Base-by-base conservation (phyloP, 2,888 invertebrate species). In the Synanthedon tipuliformis region DNA sequence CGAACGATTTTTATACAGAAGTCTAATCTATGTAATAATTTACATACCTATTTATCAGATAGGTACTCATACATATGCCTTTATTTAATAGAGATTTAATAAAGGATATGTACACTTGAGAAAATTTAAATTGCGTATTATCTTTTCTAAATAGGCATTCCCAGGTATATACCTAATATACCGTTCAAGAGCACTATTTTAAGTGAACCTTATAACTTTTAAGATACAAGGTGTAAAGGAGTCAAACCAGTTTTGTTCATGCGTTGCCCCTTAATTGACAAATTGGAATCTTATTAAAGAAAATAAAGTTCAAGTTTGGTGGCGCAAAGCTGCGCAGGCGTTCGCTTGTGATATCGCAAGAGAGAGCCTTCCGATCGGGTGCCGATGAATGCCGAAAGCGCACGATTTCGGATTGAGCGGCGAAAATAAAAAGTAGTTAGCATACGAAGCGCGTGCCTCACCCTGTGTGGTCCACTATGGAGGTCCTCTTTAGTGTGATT, bases 401-500 rank as follows among this genome's bases (percentile, higher is more conserved):
- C 73, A 71, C 83, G 85, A 81, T 65, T 68, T 60, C 61, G 63
- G 68, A 67, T 65, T 68, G 66, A 68, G 73, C 75, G 80, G 75
- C 66, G 61, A 73, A 70, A 81, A 78, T 70, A 84, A 86, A 84
- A 83, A 81, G 80, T 74, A 73, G 70, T 88, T 88, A 78, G 81
- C 86, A 90, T 89, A 90, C 88, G 88, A 85, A 90, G 90, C 92
- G 92, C 92, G 92, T 92, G 92, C 92, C 91, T 89, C 91, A 75
- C 89, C 86, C 89, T 91, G 92, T 92, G 92, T 92, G 92, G 92
- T 92, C 92, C 82, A 76, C 86, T 80, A 55, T 61, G 88, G 88
- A 86, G 88, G 88, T 86, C 88, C 80, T 77, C 72, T 62, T 73
- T 60, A 61, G 64, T 70, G 78, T 85, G 81, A 85, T 85, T 82